Base-by-base conservation (phyloP, 2,888 invertebrate species). In the Brenthis daphne region DNA sequence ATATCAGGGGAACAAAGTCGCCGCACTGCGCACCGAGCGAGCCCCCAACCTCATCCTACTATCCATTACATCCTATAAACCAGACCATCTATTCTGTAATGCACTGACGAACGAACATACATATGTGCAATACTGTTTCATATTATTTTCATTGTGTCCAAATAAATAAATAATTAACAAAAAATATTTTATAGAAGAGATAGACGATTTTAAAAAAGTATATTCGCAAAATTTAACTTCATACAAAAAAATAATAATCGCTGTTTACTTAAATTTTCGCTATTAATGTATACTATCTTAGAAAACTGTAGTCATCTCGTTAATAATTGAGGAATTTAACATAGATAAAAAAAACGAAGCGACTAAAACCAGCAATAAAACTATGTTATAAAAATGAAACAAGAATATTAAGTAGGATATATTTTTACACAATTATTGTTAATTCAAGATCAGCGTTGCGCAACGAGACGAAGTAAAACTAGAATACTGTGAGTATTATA, bases 391-490 rank as follows among this genome's bases (percentile, higher is more conserved):
- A 29, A 60, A 60, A 8, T 48, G 14, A 47, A 58, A 51, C 16
- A 29, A 50, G 73, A 55, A 53, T 53, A 43, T 43, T 43, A 43
- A 43, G 37, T 43, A 43, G 37, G 37, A 53, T 76, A 75, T 82
- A 85, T 83, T 82, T 85, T 77, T 82, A 77, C 76, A 78, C 79
- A 78, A 77, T 80, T 80, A 77, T 80, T 80, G 79, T 83, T 83
- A 79, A 81, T 85, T 77, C 76, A 72, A 69, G 78, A 69, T 80
- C 85, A 83, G 78, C 82, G 84, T 88, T 85, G 79, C 87, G 87
- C 79, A 83, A 85, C 89, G 77, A 82, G 77, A 82, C 79, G 82
- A 81, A 84, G 82, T 82, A 81, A 81, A 83, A 83, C 85, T 79
- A 77, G 80, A 85, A 87, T 83, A 88, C 84, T 88, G 87, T 85